These are phyloP conservation scores for Cyrtorhinus lividipennis DNA, from an alignment of 1,140 invertebrate genomes.

Conservation along the genomic window DNA sequence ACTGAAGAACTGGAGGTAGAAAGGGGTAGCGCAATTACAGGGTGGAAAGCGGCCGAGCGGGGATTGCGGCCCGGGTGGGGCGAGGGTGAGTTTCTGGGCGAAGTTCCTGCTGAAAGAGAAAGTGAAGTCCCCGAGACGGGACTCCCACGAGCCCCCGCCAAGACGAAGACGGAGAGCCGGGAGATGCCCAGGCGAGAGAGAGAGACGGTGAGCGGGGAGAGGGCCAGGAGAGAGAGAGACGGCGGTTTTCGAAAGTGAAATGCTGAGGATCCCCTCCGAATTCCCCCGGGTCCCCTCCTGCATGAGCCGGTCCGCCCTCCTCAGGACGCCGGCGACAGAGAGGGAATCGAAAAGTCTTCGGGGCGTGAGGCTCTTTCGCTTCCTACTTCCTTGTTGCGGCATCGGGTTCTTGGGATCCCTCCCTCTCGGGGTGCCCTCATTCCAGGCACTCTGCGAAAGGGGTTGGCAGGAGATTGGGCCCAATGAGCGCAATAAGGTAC, in stretches of 20 bases:
- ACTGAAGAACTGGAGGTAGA: neutral
- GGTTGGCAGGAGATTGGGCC: too few relatives aligned
- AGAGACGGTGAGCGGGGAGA: neutral
- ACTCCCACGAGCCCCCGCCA: too few relatives aligned
- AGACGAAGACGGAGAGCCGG: neutral
- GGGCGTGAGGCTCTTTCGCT: neutral
- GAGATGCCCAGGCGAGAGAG: neutral
- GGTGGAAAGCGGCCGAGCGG: neutral
- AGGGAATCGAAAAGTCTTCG: neutral
- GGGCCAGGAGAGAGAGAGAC: neutral
- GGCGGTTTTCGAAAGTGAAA: neutral
- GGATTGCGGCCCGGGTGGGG: neutral
- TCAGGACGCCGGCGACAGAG: too few relatives aligned
- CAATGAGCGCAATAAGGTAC: too few relatives aligned
- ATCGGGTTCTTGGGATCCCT: neutral
- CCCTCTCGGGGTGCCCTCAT: neutral
- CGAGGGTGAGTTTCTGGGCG: neutral
- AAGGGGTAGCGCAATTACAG: neutral
- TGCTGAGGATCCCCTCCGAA: neutral
- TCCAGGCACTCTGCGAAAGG: neutral
- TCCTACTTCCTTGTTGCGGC: neutral
- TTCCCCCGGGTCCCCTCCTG: neutral
- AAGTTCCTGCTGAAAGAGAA: neutral
- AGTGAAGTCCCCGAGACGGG: too few relatives aligned
- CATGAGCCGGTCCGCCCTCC: neutral